phyloP scores from a whole-genome alignment of 2,113 vertebrate species.

The Ginglymostoma cirratum region DNA sequence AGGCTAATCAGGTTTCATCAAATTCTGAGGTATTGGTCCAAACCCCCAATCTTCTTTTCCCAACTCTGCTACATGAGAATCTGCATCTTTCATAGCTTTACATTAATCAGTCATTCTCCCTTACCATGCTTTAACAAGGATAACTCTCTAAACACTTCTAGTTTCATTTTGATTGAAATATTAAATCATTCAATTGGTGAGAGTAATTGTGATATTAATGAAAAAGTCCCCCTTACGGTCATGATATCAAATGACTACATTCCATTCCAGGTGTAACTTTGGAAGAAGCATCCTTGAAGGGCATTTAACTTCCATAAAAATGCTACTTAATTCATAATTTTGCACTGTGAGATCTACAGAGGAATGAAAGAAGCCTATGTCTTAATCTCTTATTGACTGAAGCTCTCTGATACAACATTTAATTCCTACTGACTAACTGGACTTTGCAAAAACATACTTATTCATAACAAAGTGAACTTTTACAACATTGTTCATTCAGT shows the following conservation, averaged over 20 bases:
- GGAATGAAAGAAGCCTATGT: not conserved
- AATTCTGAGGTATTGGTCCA: too few species aligned
- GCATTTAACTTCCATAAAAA: not conserved
- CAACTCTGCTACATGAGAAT: too few species aligned
- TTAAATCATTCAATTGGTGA: too few species aligned
- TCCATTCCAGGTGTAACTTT: not conserved
- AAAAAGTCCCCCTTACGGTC: not conserved
- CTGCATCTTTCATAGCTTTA: too few species aligned
- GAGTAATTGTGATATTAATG: not conserved
- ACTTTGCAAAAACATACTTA: not conserved
- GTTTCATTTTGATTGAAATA: too few species aligned
- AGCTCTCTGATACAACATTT: not conserved
- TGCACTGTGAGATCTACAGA: not conserved
- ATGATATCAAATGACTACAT: not conserved
- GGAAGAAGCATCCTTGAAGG: not conserved
- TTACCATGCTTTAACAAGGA: too few species aligned
- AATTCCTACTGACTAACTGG: not conserved
- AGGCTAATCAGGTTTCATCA: too few species aligned
- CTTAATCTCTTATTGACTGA: not conserved
- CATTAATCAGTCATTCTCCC: too few species aligned
- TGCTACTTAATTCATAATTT: not conserved
- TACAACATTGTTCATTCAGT: not conserved
- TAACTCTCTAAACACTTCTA: too few species aligned
- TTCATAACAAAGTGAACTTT: not conserved
- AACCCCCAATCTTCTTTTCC: too few species aligned